Evolutionary conservation across 2,797 vertebrate genomes (phyloP), one percentile per base, ranked within the genome.

Genomic region (Spea hammondii): DNA sequence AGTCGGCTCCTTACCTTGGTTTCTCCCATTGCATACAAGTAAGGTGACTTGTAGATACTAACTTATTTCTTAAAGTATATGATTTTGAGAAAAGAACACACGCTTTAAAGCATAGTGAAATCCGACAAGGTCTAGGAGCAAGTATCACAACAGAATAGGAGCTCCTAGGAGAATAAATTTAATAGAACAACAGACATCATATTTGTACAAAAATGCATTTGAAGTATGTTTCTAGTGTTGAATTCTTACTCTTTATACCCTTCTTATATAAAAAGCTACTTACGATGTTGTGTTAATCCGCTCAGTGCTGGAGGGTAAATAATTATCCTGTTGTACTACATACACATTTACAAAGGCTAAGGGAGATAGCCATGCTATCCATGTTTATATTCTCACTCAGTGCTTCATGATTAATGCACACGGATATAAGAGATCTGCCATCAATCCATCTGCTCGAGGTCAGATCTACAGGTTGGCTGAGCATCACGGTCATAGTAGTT

Each of bases 241-340:
- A 50, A 57, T 64, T 17, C 48, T 44, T 17, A 74, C 46, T 7
- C 48, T 44, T 62, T 77, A 32, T 13, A 71, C 62, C 59, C 60
- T 51, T 57, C 8, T 59, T 54, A 32, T 32, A 32, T 32, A 32
- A 67, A 73, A 73, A 73, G 70, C 53, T 79, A 47, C 64, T 79
- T 72, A 47, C 50, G 8, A 72, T 66, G 69, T 46, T 55, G n/a
- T 72, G 53, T 46, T 79, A 73, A 73, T 73, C 77, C 70, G 5
- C 49, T 72, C 51, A 8, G 8, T 67, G 70, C 77, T 60, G 70
- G 32, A 72, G 77, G 70, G 60, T 67, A 70, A 73, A 65, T 44
- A 32, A 72, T 67, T 67, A 67, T 67, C 65, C 65, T 13, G 13
- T 49, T 67, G 65, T 64, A 51, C 53, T 51, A 66, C 17, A 64